Base-by-base conservation (phyloP, 2,888 invertebrate genomes). In the Catocala sponsa region DNA sequence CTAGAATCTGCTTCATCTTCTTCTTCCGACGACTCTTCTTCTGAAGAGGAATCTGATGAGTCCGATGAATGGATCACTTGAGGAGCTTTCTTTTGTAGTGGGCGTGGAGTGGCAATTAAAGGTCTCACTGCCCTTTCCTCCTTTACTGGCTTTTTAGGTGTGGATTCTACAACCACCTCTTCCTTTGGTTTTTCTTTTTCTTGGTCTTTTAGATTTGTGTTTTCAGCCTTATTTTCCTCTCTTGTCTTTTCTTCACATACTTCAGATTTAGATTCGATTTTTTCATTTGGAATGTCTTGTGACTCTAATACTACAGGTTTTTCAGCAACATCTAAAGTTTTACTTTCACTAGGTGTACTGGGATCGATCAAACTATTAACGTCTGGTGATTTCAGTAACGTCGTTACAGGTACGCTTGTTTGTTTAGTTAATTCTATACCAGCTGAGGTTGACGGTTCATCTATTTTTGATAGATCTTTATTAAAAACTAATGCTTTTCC, bases 41-140 rank as follows among this genome's bases (percentile, higher is more conserved):
- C 91, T 6, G 95, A 83, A 75, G 94, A 92, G 42, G 91, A 84
- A 60, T 94, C 91, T 7, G 95, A 85, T 74, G 93, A 91, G 58
- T 90, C 90, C 5, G 91, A 88, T 11, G 91, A 90, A 76, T 88
- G 89, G 50, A 94, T 88, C 5, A 91, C 76, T 84, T 92, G 94
- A 61, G 92, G 91, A 54, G 78, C 72, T 80, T 90, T 92, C 82
- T 95, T 96, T 80, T 95, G 95, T 38, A 96, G 85, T 5, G 96
- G 96, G 55, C 96, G 93, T 55, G 96, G 96, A 53, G 96, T 96
- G 15, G 96, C 96, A 78, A 95, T 95, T 54, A 96, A 83, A 15
- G 95, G 95, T 80, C 92, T 95, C 5, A 91, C 77, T 35, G 95
- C 94, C 55, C 92, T 91, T 86, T 96, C 95, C 65, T 95, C 94